These are phyloP conservation scores for Chaetura pelagica DNA, from an alignment of 2,113 vertebrate genomes.

Conservation along the genomic window DNA sequence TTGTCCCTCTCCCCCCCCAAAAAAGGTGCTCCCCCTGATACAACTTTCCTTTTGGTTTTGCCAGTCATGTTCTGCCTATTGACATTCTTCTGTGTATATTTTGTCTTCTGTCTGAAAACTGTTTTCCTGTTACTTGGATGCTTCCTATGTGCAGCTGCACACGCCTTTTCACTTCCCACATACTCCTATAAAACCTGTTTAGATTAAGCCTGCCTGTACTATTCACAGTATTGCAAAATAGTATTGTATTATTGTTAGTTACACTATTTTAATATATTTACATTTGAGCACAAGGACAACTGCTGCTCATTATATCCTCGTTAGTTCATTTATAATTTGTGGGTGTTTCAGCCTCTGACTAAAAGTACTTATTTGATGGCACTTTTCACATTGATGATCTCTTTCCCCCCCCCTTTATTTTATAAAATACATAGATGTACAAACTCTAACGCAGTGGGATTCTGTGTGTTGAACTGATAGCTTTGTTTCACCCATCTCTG, in stretches of 20 bases:
- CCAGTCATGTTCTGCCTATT: background rate
- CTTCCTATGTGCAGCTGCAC: background rate
- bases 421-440: background rate
- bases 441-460: background rate
- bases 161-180: background rate
- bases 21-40: background rate
- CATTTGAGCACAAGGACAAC: background rate
- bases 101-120: background rate
- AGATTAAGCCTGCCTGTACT: background rate
- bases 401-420: background rate
- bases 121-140: background rate
- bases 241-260: rapidly evolving
- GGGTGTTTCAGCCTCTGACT: background rate
- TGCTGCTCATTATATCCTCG: background rate
- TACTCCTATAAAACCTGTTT: background rate
- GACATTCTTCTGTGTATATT: background rate
- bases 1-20: background rate
- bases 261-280: background rate
- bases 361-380: background rate
- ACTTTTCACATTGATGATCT: background rate
- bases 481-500: background rate
- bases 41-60: background rate
- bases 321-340: background rate
- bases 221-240: background rate
- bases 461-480: background rate